Percentiles rank a stretch among this genome's conserved stretches.
Evolutionary conservation across 2,113 vertebrate species (phyloP).

Genomic region (Dendropsophus ebraccatus): DNA sequence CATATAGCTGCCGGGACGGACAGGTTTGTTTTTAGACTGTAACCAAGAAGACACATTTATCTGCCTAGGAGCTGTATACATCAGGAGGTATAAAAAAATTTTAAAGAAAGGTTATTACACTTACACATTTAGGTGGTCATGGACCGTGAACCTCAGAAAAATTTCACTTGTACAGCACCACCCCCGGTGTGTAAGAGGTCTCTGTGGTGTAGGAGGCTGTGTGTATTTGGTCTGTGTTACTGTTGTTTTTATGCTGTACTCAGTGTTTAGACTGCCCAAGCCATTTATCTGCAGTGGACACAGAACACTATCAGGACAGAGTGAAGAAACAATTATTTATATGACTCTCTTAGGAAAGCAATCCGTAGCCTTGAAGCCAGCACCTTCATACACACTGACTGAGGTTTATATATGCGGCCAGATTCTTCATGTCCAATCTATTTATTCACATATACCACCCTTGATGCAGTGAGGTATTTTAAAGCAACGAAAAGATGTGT

Average conservation of each 20-base stretch:
- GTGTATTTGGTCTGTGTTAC: slow-evolving; percentile 40
- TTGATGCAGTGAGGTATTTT: not conserved
- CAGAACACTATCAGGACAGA: slow-evolving; percentile 9
- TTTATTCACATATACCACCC: not conserved
- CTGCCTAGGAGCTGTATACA: not conserved
- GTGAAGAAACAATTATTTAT: slow-evolving; percentile 45
- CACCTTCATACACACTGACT: slow-evolving; percentile 25
- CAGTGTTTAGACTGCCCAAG: slow-evolving; percentile 31
- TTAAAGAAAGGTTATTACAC: no score
- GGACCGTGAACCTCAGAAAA: not conserved
- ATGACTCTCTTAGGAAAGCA: slow-evolving; percentile 24
- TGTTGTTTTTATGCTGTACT: slow-evolving; percentile 15
- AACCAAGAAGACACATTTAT: not conserved
- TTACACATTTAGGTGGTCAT: not conserved
- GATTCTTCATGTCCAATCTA: not conserved
- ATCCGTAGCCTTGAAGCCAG: slow-evolving; percentile 36
- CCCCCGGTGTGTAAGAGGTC: slow-evolving; percentile 20
- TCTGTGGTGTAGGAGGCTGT: not conserved
- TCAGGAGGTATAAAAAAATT: not conserved
- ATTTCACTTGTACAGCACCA: not conserved
- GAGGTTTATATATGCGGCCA: not conserved
- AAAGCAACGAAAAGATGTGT: not conserved
- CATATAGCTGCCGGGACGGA: no score
- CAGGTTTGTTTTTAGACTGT: not conserved
- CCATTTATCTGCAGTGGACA: slow-evolving; percentile 42